A percentile compares a stretch with the other conserved stretches of the same genome.
These are phyloP conservation scores for Trachelipus rathkii DNA, from an alignment of 1,140 invertebrate genomes.

Conservation along the genomic window DNA sequence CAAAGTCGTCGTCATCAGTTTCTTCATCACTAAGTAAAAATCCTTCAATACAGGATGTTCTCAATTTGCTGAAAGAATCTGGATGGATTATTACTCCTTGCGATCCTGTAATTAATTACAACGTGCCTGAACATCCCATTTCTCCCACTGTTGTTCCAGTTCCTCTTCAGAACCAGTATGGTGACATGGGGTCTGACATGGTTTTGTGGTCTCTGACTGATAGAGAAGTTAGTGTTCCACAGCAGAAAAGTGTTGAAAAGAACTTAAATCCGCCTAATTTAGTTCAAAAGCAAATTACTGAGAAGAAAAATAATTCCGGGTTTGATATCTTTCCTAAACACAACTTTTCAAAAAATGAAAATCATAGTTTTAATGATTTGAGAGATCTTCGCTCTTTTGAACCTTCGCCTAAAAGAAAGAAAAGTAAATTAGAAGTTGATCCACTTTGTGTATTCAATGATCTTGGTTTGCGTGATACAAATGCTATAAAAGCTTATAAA, in stretches of 20 bases:
- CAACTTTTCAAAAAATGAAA: too few relatives aligned
- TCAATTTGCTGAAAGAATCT: not conserved
- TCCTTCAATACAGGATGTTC: not conserved
- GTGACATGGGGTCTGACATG: not conserved
- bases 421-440: too few relatives aligned
- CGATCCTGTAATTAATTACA: not conserved
- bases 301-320: too few relatives aligned
- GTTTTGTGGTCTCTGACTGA: slow-evolving; percentile 2
- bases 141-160: not conserved
- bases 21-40: not conserved
- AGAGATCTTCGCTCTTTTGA: too few relatives aligned
- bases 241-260: not conserved
- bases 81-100: not conserved
- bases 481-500: too few relatives aligned
- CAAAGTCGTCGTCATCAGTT: not conserved
- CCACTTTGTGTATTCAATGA: too few relatives aligned
- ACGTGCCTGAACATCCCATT: not conserved
- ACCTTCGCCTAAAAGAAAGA: too few relatives aligned
- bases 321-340: too few relatives aligned
- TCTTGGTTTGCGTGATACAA: too few relatives aligned
- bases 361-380: too few relatives aligned
- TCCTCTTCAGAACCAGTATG: slow-evolving; percentile 9
- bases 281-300: too few relatives aligned
- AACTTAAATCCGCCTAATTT: too few relatives aligned
- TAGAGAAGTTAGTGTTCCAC: not conserved